phyloP scores from a whole-genome alignment of 2,888 invertebrate species.

The Lamellibrachia satsuma region DNA sequence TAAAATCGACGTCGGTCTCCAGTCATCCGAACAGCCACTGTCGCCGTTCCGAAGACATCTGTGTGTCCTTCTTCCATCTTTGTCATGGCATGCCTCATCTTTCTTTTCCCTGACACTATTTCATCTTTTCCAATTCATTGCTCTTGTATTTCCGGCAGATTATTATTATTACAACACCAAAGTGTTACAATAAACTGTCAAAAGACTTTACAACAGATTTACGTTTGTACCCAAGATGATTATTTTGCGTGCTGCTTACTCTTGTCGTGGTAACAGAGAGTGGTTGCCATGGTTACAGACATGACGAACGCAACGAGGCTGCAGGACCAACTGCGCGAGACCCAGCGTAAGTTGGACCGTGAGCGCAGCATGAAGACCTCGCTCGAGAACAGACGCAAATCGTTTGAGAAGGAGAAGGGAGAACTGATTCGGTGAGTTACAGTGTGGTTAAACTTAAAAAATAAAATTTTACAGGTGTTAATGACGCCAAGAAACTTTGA shows the following conservation, averaged over 20 bases:
- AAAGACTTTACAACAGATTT: too few relatives aligned
- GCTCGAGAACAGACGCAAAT: conserved; percentile 56
- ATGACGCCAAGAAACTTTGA: too few relatives aligned
- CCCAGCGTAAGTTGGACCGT: conserved; percentile 38
- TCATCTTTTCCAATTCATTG: too few relatives aligned
- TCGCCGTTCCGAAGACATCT: too few relatives aligned
- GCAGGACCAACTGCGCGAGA: conserved; percentile 40
- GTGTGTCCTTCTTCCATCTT: too few relatives aligned
- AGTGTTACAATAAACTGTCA: too few relatives aligned
- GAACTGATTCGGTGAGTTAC: conserved; percentile 53
- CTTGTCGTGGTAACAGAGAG: not conserved
- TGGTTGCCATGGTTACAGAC: conserved; percentile 30
- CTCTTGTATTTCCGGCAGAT: too few relatives aligned
- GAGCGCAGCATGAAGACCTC: conserved; percentile 47
- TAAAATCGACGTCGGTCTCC: too few relatives aligned
- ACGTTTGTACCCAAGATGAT: not conserved
- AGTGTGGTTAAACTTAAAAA: not conserved
- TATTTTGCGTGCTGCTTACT: not conserved
- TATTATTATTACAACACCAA: too few relatives aligned
- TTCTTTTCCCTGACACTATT: too few relatives aligned
- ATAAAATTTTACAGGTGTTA: not conserved
- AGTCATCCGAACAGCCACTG: too few relatives aligned
- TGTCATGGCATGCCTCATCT: too few relatives aligned
- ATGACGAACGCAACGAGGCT: conserved; percentile 35
- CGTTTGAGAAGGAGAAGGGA: conserved; percentile 51